Evolutionary conservation across 2,797 vertebrate genomes (phyloP).

Genomic region (Miichthys miiuy): DNA sequence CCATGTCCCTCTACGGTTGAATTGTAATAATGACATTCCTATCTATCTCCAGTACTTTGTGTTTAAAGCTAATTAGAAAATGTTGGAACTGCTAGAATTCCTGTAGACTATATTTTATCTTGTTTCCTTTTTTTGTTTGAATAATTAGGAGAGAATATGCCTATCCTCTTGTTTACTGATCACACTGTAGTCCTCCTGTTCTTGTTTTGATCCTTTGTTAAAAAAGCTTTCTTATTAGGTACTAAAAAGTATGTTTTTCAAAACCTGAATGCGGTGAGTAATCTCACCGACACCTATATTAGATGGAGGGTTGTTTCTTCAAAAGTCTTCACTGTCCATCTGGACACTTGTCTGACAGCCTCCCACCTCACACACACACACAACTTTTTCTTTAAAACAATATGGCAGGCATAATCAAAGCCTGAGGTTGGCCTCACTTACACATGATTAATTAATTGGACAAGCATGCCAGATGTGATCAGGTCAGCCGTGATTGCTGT

Average conservation of each 20-base stretch:
- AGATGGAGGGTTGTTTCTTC: constrained; percentile 15
- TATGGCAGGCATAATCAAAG: constrained; percentile 71
- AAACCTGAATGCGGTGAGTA: neutral
- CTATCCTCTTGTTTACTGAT: neutral
- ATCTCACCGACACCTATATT: neutral
- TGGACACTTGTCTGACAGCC: constrained; percentile 46
- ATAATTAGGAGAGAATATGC: too few relatives aligned
- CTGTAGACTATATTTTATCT: neutral
- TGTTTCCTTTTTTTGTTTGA: neutral
- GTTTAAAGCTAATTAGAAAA: neutral
- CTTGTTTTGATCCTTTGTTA: neutral
- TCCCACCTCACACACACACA: constrained; percentile 5
- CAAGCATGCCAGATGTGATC: constrained; percentile 77
- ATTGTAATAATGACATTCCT: neutral
- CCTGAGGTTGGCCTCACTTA: constrained; percentile 63
- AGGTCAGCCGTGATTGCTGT: constrained; percentile 64
- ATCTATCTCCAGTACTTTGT: neutral
- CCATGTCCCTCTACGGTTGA: neutral
- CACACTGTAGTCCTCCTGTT: neutral
- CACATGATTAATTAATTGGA: constrained; percentile 79
- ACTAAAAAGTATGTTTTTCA: neutral
- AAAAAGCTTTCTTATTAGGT: neutral
- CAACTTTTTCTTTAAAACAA: constrained; percentile 68
- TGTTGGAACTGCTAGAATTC: neutral
- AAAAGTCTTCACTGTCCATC: constrained; percentile 45